Percentiles rank a stretch among this genome's conserved stretches.
Evolutionary conservation across 2,888 invertebrate genomes (phyloP).

Genomic region (Tipula unca): DNA sequence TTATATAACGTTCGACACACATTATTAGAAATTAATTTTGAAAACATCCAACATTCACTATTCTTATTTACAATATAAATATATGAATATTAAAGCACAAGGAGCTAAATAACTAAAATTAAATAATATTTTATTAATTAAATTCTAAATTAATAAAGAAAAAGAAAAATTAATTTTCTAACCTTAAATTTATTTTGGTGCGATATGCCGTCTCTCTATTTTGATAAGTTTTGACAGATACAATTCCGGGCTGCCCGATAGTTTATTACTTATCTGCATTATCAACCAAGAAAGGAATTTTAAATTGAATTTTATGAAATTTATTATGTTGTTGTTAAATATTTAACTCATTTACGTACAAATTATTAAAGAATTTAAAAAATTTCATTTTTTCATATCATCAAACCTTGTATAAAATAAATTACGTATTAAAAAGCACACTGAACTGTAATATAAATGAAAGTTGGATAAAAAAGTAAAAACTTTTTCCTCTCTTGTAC

Average conservation of each 20-base stretch:
- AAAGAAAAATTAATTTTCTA: neutral
- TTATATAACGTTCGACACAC: too few species aligned
- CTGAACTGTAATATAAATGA: neutral
- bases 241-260: neutral
- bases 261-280: neutral
- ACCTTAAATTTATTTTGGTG: neutral
- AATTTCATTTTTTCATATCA: neutral
- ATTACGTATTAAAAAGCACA: neutral
- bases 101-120: neutral
- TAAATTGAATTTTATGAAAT: neutral
- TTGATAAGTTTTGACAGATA: neutral
- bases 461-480: neutral
- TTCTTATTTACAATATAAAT: neutral
- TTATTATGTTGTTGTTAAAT: neutral
- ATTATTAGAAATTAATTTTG: too few species aligned
- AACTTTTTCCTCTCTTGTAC: neutral
- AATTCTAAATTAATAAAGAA: too few species aligned
- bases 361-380: neutral
- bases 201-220: neutral
- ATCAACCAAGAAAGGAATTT: neutral
- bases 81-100: neutral
- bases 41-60: too few species aligned
- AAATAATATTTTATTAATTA: neutral
- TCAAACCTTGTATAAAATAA: neutral
- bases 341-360: neutral